Percentiles rank a stretch among this genome's conserved stretches.
Evolutionary conservation across 2,888 invertebrate genomes (phyloP).

Genomic region (Pinctada fucata): DNA sequence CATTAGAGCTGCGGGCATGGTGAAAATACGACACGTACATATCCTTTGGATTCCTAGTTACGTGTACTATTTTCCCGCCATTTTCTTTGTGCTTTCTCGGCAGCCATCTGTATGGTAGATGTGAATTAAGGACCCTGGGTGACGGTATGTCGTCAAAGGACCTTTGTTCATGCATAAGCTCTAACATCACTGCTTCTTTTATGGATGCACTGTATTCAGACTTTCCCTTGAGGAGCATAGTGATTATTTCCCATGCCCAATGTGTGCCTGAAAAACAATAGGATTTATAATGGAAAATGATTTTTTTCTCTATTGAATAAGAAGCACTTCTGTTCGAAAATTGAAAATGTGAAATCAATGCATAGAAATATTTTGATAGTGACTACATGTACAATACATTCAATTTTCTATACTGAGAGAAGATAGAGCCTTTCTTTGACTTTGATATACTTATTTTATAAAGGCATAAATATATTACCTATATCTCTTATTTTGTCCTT

Average conservation of each 20-base stretch:
- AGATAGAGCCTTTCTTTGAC: too few relatives aligned
- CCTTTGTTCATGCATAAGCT: constrained; percentile 2
- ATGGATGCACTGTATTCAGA: background rate
- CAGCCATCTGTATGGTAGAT: constrained; percentile 18
- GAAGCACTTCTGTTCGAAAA: too few relatives aligned
- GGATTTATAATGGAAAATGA: too few relatives aligned
- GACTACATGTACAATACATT: too few relatives aligned
- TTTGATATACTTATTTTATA: too few relatives aligned
- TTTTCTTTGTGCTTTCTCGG: constrained; percentile 22
- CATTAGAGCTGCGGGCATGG: background rate
- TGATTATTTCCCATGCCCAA: constrained; percentile 22
- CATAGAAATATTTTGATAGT: too few relatives aligned
- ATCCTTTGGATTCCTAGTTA: constrained; percentile 28
- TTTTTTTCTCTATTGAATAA: too few relatives aligned
- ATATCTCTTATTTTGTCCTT: too few relatives aligned
- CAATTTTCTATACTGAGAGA: too few relatives aligned
- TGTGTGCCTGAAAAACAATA: constrained; percentile 15
- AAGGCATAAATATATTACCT: too few relatives aligned
- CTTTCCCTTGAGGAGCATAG: constrained; percentile 15
- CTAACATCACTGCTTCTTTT: constrained; percentile 13
- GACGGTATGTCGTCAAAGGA: constrained; percentile 11
- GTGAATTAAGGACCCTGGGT: constrained; percentile 21
- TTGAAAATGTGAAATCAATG: too few relatives aligned
- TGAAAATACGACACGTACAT: constrained; percentile 13
- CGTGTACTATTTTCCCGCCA: constrained; percentile 27